phyloP scores from a whole-genome alignment of 2,888 invertebrate genomes.

The Rhingia rostrata region DNA sequence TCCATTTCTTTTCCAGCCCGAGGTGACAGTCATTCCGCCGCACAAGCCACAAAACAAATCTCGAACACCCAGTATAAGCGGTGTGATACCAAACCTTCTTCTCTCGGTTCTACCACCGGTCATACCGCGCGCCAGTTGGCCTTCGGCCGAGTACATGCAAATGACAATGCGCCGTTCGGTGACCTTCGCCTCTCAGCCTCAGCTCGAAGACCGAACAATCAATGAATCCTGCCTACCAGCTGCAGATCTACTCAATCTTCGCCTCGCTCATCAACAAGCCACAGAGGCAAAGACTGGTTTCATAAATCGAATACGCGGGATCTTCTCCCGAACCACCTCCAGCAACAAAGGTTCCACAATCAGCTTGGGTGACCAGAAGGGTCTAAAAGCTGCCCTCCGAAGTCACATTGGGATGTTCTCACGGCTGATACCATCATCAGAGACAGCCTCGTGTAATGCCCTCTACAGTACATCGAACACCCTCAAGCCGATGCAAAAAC shows the following conservation, averaged over 20 bases:
- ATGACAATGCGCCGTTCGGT: slow-evolving; percentile 85
- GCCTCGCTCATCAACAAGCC: slow-evolving; percentile 84
- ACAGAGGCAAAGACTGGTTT: slow-evolving; percentile 84
- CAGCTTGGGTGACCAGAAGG: slow-evolving; percentile 85
- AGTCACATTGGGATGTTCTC: slow-evolving; percentile 89
- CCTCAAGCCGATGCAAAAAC: slow-evolving; percentile 78
- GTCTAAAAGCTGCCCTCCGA: slow-evolving; percentile 87
- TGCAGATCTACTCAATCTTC: slow-evolving; percentile 85
- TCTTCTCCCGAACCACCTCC: slow-evolving; percentile 87
- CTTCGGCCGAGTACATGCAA: slow-evolving; percentile 87
- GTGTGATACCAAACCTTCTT: slow-evolving; percentile 88
- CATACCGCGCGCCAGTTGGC: slow-evolving; percentile 90
- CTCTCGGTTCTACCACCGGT: slow-evolving; percentile 90
- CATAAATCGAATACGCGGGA: slow-evolving; percentile 84
- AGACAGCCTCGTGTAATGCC: slow-evolving; percentile 86
- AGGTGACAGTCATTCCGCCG: slow-evolving; percentile 79
- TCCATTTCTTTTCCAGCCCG: slow-evolving; percentile 76
- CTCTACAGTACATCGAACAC: slow-evolving; percentile 82
- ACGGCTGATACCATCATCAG: slow-evolving; percentile 87
- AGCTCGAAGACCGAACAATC: slow-evolving; percentile 84
- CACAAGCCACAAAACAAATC: slow-evolving; percentile 77
- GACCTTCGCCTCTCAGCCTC: slow-evolving; percentile 87
- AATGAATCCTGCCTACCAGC: slow-evolving; percentile 84
- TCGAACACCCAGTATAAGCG: slow-evolving; percentile 87
- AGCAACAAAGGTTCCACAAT: slow-evolving; percentile 87